Conservation (phyloP, 2,888 invertebrate genomes). For the Scaptomyza parva region DNA sequence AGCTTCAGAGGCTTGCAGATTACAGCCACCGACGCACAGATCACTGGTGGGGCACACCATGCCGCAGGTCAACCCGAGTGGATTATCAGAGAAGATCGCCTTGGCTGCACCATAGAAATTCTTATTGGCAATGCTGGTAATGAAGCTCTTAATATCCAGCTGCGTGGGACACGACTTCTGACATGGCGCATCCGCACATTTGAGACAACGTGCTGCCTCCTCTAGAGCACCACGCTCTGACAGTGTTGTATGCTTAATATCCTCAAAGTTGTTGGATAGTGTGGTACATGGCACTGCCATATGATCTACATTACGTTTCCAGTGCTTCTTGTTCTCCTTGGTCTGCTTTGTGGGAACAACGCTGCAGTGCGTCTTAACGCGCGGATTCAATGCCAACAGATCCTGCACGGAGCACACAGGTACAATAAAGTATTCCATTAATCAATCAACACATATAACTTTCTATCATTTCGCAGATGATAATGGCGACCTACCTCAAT, state of each 20-base stretch:
- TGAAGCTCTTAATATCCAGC: slow-evolving; percentile 98
- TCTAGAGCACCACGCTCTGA: slow-evolving; percentile 97
- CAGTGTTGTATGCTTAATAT: slow-evolving; percentile 98
- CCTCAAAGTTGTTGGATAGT: slow-evolving; percentile 95
- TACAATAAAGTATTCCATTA: too few species aligned
- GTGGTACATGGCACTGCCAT: slow-evolving; percentile 88
- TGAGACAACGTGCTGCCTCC: slow-evolving; percentile 95
- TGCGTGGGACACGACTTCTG: slow-evolving; percentile 99
- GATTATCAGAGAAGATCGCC: slow-evolving; percentile 98
- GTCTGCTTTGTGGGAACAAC: slow-evolving; percentile 94
- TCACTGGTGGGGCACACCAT: slow-evolving; percentile 99
- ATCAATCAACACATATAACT: too few species aligned
- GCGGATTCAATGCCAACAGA: slow-evolving; percentile 94
- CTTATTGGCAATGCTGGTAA: slow-evolving; percentile 98
- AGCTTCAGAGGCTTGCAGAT: slow-evolving; percentile 97
- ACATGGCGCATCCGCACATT: slow-evolving; percentile 98
- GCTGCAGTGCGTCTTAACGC: slow-evolving; percentile 90
- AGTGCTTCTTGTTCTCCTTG: slow-evolving; percentile 94
- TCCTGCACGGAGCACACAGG: slow-evolving; percentile 87
- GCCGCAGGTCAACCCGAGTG: slow-evolving; percentile 96
- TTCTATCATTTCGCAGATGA: background rate
- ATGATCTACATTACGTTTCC: slow-evolving; percentile 96
- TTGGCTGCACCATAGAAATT: slow-evolving; percentile 99
- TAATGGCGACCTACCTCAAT: slow-evolving; percentile 89
- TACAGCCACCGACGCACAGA: slow-evolving; percentile 98